These are phyloP conservation scores for Catharus fuscescens DNA, from an alignment of 2,113 vertebrate species.

Conservation along the genomic window DNA sequence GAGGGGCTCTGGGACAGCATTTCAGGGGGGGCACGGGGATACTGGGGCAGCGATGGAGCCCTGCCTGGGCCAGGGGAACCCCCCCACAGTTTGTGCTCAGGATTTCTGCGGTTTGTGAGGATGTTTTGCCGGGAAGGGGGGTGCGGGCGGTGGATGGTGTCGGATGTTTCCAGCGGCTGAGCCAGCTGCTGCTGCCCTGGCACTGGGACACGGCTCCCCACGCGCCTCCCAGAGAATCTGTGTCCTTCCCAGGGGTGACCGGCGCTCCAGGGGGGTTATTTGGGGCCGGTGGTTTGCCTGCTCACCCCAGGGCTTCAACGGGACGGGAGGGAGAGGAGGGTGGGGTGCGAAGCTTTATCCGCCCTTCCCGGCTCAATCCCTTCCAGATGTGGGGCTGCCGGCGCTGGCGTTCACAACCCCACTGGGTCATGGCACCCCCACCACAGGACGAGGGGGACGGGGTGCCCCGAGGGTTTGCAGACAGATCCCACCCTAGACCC, in stretches of 20 bases:
- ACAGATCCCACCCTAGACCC: not conserved
- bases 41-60: not conserved
- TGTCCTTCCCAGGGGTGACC: not conserved
- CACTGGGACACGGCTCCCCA: not conserved
- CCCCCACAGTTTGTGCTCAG: fast-evolving
- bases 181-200: not conserved
- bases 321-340: not conserved
- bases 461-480: too few relatives aligned
- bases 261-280: not conserved
- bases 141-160: not conserved
- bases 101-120: not conserved
- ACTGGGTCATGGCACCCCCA: not conserved
- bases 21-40: not conserved
- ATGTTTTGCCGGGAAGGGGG: not conserved
- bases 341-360: not conserved
- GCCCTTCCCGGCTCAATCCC: not conserved
- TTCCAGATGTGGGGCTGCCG: constrained; percentile 24
- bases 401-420: not conserved
- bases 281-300: not conserved
- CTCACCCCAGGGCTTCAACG: not conserved
- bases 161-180: not conserved
- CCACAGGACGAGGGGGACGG: not conserved
- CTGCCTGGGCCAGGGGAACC: not conserved
- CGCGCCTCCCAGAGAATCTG: not conserved
- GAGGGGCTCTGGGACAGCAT: not conserved